Conservation (phyloP, 2,888 invertebrate genomes). For the Parnassius apollo region DNA sequence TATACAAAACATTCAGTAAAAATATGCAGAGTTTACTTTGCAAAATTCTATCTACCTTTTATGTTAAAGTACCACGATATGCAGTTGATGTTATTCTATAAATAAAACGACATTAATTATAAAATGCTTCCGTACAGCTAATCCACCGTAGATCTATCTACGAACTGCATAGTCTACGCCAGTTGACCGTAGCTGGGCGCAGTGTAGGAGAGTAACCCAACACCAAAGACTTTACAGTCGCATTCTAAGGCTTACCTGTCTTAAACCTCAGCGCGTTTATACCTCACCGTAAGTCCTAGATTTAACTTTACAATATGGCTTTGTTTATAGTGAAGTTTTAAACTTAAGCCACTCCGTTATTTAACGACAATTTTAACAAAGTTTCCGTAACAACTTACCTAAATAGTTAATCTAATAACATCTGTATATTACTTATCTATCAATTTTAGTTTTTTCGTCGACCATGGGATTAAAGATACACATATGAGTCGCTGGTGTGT, state of each 20-base stretch:
- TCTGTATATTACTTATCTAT: too few relatives aligned
- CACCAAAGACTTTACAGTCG: conserved; percentile 50
- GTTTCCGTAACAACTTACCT: too few relatives aligned
- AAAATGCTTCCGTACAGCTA: background rate
- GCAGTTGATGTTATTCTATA: too few relatives aligned
- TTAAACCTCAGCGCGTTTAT: conserved; percentile 59
- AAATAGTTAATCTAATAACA: too few relatives aligned
- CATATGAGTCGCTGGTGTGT: too few relatives aligned
- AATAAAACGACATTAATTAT: background rate
- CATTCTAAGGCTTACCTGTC: conserved; percentile 48
- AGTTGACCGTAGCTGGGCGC: conserved; percentile 36
- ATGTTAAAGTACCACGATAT: too few relatives aligned
- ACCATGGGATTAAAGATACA: too few relatives aligned
- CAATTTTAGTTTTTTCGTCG: too few relatives aligned
- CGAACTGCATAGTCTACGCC: conserved; percentile 13
- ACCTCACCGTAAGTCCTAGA: conserved; percentile 53
- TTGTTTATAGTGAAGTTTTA: conserved; percentile 17
- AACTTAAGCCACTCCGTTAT: conserved; percentile 8
- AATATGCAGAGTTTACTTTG: too few relatives aligned
- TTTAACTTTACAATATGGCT: conserved; percentile 45
- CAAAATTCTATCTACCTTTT: too few relatives aligned
- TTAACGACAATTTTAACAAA: conserved; percentile 9
- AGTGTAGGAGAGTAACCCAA: conserved; percentile 60
- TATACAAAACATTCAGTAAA: too few relatives aligned
- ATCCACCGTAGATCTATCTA: conserved; percentile 20